Evolutionary conservation across 2,888 invertebrate species (phyloP), one percentile per base, ranked within the genome.

Genomic region (Pammene aurita): DNA sequence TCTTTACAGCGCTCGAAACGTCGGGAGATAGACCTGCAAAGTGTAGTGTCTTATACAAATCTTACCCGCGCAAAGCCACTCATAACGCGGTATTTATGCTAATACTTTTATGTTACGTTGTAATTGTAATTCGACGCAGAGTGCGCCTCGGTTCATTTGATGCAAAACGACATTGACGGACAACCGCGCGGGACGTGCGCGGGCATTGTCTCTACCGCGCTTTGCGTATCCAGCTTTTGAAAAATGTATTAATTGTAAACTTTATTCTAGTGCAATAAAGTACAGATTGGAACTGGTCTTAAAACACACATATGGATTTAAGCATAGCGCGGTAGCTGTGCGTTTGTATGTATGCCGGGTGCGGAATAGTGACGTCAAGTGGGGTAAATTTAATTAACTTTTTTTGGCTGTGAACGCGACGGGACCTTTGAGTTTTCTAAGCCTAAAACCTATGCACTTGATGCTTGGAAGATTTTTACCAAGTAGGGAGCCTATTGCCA

Each of bases 111-210:
- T 71, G 72, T 71, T 70, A 73, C 72, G 66, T 72, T 67, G 67
- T 66, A 67, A 57, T 72, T 72, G 67, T 70, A 66, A 72, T 70
- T 72, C 70, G 62, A 60, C 11, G 41, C 67, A 67, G 71, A 42
- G 65, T 52, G 58, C 38, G 71, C 55, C 67, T 72, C 65, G 72
- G 70, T 72, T 72, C 68, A 72, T 70, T 66, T 73, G 73, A 73
- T 73, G 73, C 73, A 73, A 73, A 73, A 68, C 70, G 72, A 73
- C 73, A 72, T 73, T 73, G 73, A 73, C 70, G 72, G 52, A 73
- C 71, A 63, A 64, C 50, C 67, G 50, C 38, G 56, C 9, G 58
- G 34, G 65, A 68, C 68, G 68, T 65, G 65, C 62, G 38, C 64
- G 54, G 65, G 46, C 69, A 60, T 48, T 60, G 69, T 65, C 26